These are phyloP conservation scores for Drepana arcuata DNA, from an alignment of 1,140 invertebrate species.

Conservation along the genomic window DNA sequence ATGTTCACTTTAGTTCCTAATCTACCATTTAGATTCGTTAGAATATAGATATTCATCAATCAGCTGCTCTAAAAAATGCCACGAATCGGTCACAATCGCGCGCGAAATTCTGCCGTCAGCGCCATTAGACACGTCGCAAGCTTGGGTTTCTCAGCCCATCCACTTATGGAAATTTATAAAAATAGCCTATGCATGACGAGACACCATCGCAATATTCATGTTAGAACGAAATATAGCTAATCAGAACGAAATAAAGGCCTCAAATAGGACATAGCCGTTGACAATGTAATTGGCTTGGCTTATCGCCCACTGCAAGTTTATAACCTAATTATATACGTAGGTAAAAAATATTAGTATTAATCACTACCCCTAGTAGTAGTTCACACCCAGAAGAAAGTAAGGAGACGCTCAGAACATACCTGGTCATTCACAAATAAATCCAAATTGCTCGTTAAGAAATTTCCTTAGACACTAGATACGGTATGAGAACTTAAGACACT, in stretches of 20 bases:
- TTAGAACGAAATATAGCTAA: slow-evolving; percentile 21
- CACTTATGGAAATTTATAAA: slow-evolving; percentile 67
- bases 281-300: slow-evolving; percentile 48
- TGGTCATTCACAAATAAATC: slow-evolving; percentile 63
- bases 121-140: slow-evolving; percentile 72
- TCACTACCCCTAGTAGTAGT: too few species aligned
- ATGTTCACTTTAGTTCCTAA: slow-evolving; percentile 28
- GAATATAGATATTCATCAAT: slow-evolving; percentile 35
- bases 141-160: slow-evolving; percentile 59
- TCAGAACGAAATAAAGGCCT: slow-evolving; percentile 20
- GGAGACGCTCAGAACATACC: slow-evolving; percentile 54
- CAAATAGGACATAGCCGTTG: slow-evolving; percentile 29
- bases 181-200: slow-evolving; percentile 44
- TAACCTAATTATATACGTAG: slow-evolving; percentile 66
- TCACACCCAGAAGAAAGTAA: too few species aligned
- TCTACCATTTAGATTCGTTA: slow-evolving; percentile 21
- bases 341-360: too few species aligned
- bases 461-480: slow-evolving; percentile 41
- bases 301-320: slow-evolving; percentile 54
- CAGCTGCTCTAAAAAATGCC: slow-evolving; percentile 64
- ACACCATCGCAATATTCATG: slow-evolving; percentile 24
- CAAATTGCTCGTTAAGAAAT: slow-evolving; percentile 43
- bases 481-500: slow-evolving; percentile 27
- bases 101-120: slow-evolving; percentile 68
- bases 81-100: slow-evolving; percentile 70